A percentile compares a stretch with the other conserved stretches of the same genome.
phyloP scores from a whole-genome alignment of 2,113 vertebrate genomes.

The Talpa occidentalis region DNA sequence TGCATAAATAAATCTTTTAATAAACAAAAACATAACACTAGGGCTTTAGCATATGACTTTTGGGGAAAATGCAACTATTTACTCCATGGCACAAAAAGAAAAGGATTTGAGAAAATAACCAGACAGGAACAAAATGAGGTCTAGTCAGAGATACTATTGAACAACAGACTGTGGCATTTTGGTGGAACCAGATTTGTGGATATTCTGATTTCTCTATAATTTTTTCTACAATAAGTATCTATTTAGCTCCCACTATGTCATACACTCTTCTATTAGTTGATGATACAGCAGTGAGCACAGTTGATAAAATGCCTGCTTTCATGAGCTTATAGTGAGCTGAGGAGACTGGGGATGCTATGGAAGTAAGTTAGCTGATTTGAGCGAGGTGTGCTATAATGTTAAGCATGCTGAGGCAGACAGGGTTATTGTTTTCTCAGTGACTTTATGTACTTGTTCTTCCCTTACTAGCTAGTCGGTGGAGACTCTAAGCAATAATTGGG shows the following conservation, averaged over 20 bases:
- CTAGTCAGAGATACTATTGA: not conserved
- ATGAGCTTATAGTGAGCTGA: not conserved
- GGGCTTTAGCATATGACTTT: not conserved
- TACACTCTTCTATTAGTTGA: not conserved
- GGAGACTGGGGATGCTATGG: not conserved
- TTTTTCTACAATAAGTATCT: not conserved
- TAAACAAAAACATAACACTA: not conserved
- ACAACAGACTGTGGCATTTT: not conserved
- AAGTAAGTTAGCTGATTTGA: not conserved
- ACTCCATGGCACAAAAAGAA: not conserved
- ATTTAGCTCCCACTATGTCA: too few species aligned
- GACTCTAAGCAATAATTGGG: not conserved
- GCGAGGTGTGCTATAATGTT: not conserved
- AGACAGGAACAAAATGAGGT: not conserved
- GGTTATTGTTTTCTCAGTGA: not conserved
- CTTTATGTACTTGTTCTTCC: not conserved
- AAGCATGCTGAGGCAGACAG: not conserved
- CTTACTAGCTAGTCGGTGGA: not conserved
- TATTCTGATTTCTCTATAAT: not conserved
- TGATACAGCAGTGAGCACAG: not conserved
- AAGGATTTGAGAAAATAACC: not conserved
- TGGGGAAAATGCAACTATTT: not conserved
- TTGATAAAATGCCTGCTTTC: not conserved
- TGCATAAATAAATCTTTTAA: too few species aligned
- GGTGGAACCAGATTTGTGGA: not conserved